Conservation (phyloP, 2,797 vertebrate species). For the Danio albolineatus region DNA sequence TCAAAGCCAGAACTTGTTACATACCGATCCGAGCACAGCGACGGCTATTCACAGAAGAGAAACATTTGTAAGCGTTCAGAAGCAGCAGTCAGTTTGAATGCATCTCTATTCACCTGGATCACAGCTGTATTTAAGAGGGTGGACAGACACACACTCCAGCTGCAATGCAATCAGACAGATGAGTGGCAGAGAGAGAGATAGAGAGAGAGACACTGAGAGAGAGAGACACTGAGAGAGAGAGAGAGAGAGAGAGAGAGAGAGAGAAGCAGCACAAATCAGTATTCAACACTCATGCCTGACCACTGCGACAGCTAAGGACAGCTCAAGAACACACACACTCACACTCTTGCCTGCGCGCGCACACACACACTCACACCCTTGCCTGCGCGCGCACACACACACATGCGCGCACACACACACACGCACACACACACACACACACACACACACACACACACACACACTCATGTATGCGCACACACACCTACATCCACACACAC, state of each 20-base stretch:
- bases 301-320: slow-evolving; percentile 54
- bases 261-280: slow-evolving; percentile 38
- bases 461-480: too few relatives aligned
- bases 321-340: slow-evolving; percentile 53
- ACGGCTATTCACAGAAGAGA: not conserved
- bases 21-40: not conserved
- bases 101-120: slow-evolving; percentile 36
- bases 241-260: slow-evolving; percentile 9
- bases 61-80: not conserved
- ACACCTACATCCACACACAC: too few relatives aligned
- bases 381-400: too few relatives aligned
- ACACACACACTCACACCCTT: slow-evolving; percentile 33
- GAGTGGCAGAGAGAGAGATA: slow-evolving; percentile 17
- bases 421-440: too few relatives aligned
- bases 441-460: too few relatives aligned
- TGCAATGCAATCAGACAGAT: slow-evolving; percentile 36
- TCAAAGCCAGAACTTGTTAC: not conserved
- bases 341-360: too few relatives aligned
- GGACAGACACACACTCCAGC: slow-evolving; percentile 32
- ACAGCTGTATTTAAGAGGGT: slow-evolving; percentile 33
- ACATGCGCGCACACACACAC: too few relatives aligned
- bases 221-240: slow-evolving; percentile 32
- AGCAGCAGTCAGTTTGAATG: slow-evolving; percentile 14
- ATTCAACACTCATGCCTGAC: slow-evolving; percentile 49
- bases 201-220: slow-evolving; percentile 19